Evolutionary conservation across 1,140 invertebrate species (phyloP), one percentile per base, ranked within the genome.

Genomic region (Dendrolimus punctatus): DNA sequence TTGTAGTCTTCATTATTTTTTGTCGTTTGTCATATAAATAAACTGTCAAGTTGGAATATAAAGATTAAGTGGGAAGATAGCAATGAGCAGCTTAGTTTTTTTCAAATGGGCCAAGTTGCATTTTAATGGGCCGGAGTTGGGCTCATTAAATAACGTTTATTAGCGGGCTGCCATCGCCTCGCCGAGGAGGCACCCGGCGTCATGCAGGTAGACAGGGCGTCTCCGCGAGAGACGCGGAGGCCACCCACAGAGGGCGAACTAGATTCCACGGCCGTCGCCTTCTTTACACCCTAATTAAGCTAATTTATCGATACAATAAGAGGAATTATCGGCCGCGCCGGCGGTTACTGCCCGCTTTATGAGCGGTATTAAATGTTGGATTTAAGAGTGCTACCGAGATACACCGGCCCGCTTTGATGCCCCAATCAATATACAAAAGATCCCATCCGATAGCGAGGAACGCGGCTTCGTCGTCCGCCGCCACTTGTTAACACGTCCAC

Each of bases 281-380:
- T 75, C 77, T 83, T 78, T 78, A 77, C 76, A 73, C 80, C 76
- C 80, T 82, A 82, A 84, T 84, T 84, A 84, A 84, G 73, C 71
- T 84, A 82, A 84, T 84, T 84, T 84, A 85, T 82, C 68, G 77
- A 76, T 71, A 81, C 79, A 80, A 84, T 78, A 75, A 78, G 72
- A 73, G 69, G 76, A 78, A 77, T 80, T 79, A 80, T 80, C 76
- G 76, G 60, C 64, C 56, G 60, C 60, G 51, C 43, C 59, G 51
- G 60, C 71, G 59, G 76, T 65, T 62, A 68, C 59, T 62, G 75
- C 48, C 68, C 68, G 67, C 78, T 84, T 84, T 80, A 84, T 73
- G 75, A 79, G 70, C 61, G 70, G 68, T 77, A 77, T 71, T 81
- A 80, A 81, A 80, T 68, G 73, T 73, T 59, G 64, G 57, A 49